Evolutionary conservation across 64 coral and sea anemone genomes (phyloP).

Genomic region (Pachyseris speciosa): DNA sequence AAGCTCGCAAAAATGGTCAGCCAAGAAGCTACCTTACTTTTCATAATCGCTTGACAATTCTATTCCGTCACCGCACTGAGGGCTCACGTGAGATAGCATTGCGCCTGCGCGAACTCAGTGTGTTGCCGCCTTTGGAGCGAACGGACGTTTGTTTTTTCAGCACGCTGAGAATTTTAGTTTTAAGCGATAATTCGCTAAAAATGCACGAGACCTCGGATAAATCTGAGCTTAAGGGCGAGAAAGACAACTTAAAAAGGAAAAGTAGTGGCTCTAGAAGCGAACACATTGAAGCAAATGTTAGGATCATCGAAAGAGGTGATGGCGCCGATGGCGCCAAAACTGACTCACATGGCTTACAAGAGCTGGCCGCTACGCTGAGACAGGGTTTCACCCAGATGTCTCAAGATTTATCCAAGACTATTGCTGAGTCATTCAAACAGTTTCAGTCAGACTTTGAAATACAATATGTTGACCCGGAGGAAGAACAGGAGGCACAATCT

Average conservation of each 20-base stretch:
- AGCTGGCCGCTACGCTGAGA: slow-evolving; percentile 6
- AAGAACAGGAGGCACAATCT: background rate
- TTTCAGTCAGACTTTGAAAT: slow-evolving; percentile 29
- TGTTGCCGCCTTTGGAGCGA: slow-evolving; percentile 49
- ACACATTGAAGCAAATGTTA: background rate
- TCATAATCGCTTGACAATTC: too few relatives aligned
- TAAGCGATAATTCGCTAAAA: slow-evolving; percentile 60
- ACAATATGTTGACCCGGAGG: background rate
- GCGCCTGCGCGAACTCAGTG: slow-evolving; percentile 55
- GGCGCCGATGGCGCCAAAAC: slow-evolving; percentile 55
- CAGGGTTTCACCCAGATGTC: slow-evolving; percentile 4
- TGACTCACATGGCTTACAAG: background rate
- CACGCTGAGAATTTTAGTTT: background rate
- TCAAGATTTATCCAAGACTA: slow-evolving; percentile 12
- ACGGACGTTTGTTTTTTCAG: background rate
- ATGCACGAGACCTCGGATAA: slow-evolving; percentile 27
- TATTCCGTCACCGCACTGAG: slow-evolving; percentile 36
- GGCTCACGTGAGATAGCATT: slow-evolving; percentile 13
- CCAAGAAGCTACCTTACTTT: too few relatives aligned
- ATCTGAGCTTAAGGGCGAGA: slow-evolving; percentile 22
- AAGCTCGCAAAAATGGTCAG: too few relatives aligned
- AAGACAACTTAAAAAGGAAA: slow-evolving; percentile 24
- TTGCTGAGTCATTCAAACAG: slow-evolving; percentile 34
- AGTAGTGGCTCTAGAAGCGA: background rate
- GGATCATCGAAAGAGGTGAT: too few relatives aligned